A percentile compares a stretch with the other conserved stretches of the same genome.
Evolutionary conservation across 1,140 invertebrate species (phyloP).

Genomic region (Drosophila punjabiensis): DNA sequence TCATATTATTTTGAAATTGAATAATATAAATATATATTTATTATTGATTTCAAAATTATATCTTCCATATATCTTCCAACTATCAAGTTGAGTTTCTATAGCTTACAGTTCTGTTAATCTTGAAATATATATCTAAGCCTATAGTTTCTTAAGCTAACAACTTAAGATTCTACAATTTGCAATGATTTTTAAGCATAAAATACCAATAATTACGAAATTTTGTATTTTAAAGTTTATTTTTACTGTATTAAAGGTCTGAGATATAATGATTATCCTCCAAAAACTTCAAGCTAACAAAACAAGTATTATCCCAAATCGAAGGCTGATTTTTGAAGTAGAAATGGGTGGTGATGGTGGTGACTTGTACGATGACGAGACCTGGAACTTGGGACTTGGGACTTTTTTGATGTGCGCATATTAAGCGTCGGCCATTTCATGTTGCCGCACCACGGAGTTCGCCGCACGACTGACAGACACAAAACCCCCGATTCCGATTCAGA

Average conservation of each 20-base stretch:
- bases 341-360: not conserved
- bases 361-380: not conserved
- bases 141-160: no score
- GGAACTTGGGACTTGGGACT: not conserved
- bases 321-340: not conserved
- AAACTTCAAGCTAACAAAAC: no score
- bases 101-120: no score
- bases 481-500: slow-evolving; percentile 36
- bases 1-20: no score
- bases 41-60: no score
- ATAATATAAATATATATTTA: no score
- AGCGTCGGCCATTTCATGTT: slow-evolving; percentile 74
- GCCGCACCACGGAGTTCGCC: slow-evolving; percentile 76
- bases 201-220: no score
- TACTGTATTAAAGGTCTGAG: not conserved
- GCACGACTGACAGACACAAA: slow-evolving; percentile 69
- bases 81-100: no score
- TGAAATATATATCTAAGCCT: no score
- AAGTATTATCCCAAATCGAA: not conserved
- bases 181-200: no score
- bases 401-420: slow-evolving; percentile 74
- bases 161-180: no score
- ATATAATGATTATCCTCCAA: not conserved
- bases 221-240: not conserved
- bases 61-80: no score